Evolutionary conservation across 1,140 invertebrate species (phyloP).

Genomic region (Thaumetopoea pityocampa): DNA sequence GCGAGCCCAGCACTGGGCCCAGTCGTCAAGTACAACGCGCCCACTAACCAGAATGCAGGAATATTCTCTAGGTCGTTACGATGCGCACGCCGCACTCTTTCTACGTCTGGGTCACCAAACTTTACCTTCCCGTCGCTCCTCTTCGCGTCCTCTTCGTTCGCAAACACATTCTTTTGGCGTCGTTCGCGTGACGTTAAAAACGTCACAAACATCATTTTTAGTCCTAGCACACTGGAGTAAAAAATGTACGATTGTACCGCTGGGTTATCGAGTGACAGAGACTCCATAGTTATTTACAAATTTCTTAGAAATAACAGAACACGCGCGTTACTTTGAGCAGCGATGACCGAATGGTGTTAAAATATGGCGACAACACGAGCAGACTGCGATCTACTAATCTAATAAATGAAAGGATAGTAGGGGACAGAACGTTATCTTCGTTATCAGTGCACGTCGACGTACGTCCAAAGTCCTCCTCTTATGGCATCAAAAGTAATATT

Average conservation of each 20-base stretch:
- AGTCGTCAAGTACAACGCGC: slow-evolving; percentile 79
- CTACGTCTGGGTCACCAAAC: slow-evolving; percentile 73
- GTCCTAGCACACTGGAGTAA: slow-evolving; percentile 71
- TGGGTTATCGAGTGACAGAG: slow-evolving; percentile 46
- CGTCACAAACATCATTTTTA: slow-evolving; percentile 75
- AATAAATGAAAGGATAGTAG: no score
- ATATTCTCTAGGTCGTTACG: slow-evolving; percentile 88
- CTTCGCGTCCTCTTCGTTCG: slow-evolving; percentile 50
- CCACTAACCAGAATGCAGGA: slow-evolving; percentile 79
- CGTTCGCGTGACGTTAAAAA: slow-evolving; percentile 70
- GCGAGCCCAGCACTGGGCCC: slow-evolving; percentile 75
- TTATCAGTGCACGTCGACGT: no score
- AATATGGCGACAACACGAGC: no score
- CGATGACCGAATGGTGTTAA: no score
- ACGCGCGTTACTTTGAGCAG: no score
- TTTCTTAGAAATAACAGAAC: neutral
- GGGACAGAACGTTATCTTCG: no score
- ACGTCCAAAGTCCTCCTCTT: no score
- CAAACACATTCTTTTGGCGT: slow-evolving; percentile 43
- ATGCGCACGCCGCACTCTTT: slow-evolving; percentile 79
- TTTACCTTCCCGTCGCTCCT: slow-evolving; percentile 58
- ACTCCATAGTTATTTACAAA: slow-evolving; percentile 35
- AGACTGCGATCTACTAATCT: no score
- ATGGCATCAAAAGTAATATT: no score
- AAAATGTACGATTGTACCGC: slow-evolving; percentile 71